Evolutionary conservation across 1,140 invertebrate species (phyloP).

Genomic region (Dryas iulia): DNA sequence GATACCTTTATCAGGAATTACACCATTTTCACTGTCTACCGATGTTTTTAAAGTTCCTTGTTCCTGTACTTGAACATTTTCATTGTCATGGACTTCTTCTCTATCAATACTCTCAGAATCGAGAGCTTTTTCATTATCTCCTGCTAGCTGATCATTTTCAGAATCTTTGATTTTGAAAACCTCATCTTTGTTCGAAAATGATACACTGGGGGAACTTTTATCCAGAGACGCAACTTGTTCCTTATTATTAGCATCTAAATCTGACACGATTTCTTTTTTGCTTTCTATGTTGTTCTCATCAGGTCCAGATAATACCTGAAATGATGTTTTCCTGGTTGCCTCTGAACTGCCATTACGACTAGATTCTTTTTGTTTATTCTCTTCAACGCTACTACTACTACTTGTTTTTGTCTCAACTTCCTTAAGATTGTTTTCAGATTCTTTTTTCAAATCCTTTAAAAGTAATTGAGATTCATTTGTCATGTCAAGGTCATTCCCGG

Average conservation of each 20-base stretch:
- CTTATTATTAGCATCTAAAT: conserved; percentile 32
- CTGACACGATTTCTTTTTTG: conserved; percentile 41
- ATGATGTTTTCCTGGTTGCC: conserved; percentile 54
- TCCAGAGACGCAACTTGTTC: conserved; percentile 46
- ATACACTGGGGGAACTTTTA: conserved; percentile 54
- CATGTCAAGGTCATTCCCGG: neutral
- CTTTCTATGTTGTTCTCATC: conserved; percentile 47
- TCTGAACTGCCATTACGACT: conserved; percentile 12
- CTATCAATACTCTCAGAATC: neutral
- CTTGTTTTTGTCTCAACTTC: conserved; percentile 14
- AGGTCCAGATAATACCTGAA: conserved; percentile 65
- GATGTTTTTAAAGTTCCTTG: conserved; percentile 39
- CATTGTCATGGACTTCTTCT: conserved; percentile 3
- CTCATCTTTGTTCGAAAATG: conserved; percentile 65
- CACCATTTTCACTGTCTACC: conserved; percentile 43
- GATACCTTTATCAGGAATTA: conserved; percentile 54
- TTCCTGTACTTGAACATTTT: conserved; percentile 31
- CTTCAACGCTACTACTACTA: neutral
- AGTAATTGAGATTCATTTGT: neutral
- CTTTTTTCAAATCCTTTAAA: conserved; percentile 36
- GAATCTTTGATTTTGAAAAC: conserved; percentile 57
- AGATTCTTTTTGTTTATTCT: conserved; percentile 17
- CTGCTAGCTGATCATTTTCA: conserved; percentile 37
- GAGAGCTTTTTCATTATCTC: neutral
- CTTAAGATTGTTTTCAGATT: conserved; percentile 22